These are phyloP conservation scores for Corythaeola cristata DNA, from an alignment of 2,113 vertebrate species.

Conservation along the genomic window DNA sequence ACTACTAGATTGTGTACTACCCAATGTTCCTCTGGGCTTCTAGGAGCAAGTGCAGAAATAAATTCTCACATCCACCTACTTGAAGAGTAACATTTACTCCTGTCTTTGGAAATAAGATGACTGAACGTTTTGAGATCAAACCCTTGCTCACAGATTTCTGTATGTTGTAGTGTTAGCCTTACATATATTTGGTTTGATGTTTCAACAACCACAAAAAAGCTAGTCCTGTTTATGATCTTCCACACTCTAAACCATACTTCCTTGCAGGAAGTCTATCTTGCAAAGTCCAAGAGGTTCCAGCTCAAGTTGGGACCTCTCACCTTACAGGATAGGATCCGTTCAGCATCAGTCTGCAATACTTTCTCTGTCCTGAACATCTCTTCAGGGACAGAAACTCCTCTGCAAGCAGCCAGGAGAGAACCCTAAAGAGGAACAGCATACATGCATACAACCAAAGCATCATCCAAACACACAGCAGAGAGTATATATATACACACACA, in stretches of 20 bases:
- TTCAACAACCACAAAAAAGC: neutral
- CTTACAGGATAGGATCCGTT: neutral
- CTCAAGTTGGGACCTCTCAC: neutral
- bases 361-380: neutral
- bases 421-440: neutral
- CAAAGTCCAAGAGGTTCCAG: neutral
- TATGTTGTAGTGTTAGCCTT: neutral
- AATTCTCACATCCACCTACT: neutral
- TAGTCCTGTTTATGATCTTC: neutral
- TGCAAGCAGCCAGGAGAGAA: neutral
- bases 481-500: no score
- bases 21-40: neutral
- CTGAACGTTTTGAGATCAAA: neutral
- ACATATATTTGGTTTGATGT: fast-evolving
- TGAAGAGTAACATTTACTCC: neutral
- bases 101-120: neutral
- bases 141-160: neutral
- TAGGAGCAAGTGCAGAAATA: neutral
- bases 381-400: neutral
- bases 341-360: neutral
- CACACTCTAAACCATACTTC: neutral
- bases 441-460: fast-evolving
- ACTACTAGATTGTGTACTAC: neutral
- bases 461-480: neutral
- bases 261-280: neutral